Conservation (phyloP, 2,113 vertebrate genomes). For the Xyrauchen texanus region DNA sequence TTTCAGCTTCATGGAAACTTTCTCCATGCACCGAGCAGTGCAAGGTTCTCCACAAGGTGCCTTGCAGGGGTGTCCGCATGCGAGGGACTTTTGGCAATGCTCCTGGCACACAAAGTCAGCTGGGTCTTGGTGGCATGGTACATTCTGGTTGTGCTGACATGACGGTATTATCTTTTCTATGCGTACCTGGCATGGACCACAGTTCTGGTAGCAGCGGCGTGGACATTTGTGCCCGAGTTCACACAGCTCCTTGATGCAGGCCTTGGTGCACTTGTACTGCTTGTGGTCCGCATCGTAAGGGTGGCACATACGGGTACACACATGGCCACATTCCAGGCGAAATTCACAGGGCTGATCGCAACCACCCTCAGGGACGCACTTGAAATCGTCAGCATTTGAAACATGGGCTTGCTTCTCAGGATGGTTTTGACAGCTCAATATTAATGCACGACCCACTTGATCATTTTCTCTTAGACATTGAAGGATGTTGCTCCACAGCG, state of each 20-base stretch:
- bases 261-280: constrained; percentile 80
- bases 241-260: constrained; percentile 83
- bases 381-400: constrained; percentile 78
- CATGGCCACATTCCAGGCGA: constrained; percentile 87
- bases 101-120: constrained; percentile 72
- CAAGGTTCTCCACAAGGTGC: constrained; percentile 78
- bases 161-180: constrained; percentile 78
- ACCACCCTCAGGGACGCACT: constrained; percentile 86
- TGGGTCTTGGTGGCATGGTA: constrained; percentile 80
- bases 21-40: constrained; percentile 65
- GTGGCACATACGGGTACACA: constrained; percentile 87
- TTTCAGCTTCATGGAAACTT: constrained; percentile 67
- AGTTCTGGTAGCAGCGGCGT: constrained; percentile 71
- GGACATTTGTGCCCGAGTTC: constrained; percentile 79
- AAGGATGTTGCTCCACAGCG: constrained; percentile 87
- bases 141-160: constrained; percentile 84
- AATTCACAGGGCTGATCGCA: constrained; percentile 85
- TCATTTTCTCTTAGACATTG: constrained; percentile 75
- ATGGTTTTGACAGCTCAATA: constrained; percentile 90
- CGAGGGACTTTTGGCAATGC: constrained; percentile 77
- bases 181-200: constrained; percentile 74
- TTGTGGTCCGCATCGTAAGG: constrained; percentile 85
- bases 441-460: constrained; percentile 77
- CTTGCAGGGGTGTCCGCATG: constrained; percentile 81
- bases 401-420: constrained; percentile 75